These are phyloP conservation scores for Hystrix cristata DNA, from an alignment of 2,113 vertebrate genomes.

Conservation along the genomic window DNA sequence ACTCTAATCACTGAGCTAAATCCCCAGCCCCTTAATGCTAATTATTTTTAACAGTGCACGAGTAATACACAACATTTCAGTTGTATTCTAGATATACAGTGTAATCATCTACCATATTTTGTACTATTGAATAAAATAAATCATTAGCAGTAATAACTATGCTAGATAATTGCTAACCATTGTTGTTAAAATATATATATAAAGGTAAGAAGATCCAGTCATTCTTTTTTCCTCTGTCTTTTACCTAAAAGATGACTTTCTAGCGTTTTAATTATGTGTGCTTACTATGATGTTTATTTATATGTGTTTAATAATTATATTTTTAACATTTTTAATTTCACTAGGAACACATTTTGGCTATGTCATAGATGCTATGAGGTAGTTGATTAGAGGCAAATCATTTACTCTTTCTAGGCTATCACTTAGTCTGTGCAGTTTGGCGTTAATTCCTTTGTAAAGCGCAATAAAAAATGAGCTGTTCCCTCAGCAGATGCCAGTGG, in stretches of 20 bases:
- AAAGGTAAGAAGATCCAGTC: neutral
- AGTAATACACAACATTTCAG: neutral
- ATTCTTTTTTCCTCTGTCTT: neutral
- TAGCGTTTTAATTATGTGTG: constrained; percentile 7
- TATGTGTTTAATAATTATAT: constrained; percentile 23
- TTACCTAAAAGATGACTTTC: constrained; percentile 16
- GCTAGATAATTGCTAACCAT: neutral
- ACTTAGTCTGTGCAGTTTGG: neutral
- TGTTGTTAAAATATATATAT: neutral
- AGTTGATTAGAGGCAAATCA: constrained; percentile 44
- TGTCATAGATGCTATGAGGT: neutral
- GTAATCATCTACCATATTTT: neutral
- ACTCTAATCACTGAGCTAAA: too few relatives aligned
- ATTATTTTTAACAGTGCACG: constrained; percentile 3
- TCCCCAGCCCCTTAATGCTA: too few relatives aligned
- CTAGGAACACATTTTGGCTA: constrained; percentile 30
- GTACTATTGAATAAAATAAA: neutral
- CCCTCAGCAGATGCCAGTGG: neutral
- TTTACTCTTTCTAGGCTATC: constrained; percentile 32
- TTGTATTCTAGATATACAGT: neutral
- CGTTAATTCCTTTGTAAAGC: constrained; percentile 45
- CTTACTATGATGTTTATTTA: neutral
- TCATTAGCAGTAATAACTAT: neutral
- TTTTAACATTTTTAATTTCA: constrained; percentile 58
- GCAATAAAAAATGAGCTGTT: neutral